Evolutionary conservation across 2,113 vertebrate species (phyloP).

Genomic region (Toxostoma redivivum): DNA sequence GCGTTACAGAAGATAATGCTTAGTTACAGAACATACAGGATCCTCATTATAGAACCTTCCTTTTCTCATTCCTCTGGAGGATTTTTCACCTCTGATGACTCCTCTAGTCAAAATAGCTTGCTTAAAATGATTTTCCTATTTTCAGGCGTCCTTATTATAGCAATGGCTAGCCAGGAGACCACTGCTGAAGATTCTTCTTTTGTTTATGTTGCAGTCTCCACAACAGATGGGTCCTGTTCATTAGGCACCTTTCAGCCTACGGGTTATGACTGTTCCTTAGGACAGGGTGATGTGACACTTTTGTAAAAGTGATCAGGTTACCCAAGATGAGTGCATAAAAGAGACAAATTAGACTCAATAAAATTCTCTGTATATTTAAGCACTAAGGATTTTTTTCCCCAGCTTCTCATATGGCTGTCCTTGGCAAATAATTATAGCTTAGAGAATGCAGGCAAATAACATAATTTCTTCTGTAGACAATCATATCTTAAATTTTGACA

Average conservation of each 20-base stretch:
- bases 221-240: background rate
- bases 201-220: background rate
- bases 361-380: background rate
- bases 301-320: background rate
- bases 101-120: background rate
- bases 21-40: background rate
- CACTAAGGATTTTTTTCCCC: background rate
- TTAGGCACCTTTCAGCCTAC: background rate
- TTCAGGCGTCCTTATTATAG: background rate
- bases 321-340: background rate
- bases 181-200: background rate
- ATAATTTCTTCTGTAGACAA: background rate
- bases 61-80: background rate
- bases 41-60: background rate
- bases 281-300: background rate
- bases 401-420: background rate
- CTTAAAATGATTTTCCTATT: background rate
- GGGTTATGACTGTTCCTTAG: background rate
- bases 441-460: background rate
- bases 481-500: background rate
- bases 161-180: background rate
- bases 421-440: background rate
- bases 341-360: background rate
- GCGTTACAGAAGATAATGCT: background rate
- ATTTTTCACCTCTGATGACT: background rate